Percentiles rank a stretch among this genome's conserved stretches.
Conservation (phyloP, 2,113 vertebrate genomes). For the Neotoma lepida region DNA sequence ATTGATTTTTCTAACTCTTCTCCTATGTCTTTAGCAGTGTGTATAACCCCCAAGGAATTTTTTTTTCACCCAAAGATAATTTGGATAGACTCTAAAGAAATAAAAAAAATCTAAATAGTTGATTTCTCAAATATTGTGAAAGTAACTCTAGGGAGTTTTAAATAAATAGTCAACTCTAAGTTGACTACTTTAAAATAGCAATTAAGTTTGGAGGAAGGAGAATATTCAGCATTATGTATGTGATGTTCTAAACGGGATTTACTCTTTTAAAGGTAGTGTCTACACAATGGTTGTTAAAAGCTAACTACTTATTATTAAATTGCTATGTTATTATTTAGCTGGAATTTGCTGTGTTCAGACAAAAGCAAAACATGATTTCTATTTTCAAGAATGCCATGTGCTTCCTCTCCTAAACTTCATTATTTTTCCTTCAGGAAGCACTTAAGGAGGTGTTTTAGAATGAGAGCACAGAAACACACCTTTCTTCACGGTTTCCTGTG, state of each 20-base stretch:
- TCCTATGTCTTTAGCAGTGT: background rate
- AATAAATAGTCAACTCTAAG: constrained; percentile 33
- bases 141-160: background rate
- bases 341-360: background rate
- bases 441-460: background rate
- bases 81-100: constrained; percentile 44
- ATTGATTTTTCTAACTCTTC: background rate
- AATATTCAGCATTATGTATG: background rate
- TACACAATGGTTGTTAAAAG: background rate
- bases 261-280: background rate
- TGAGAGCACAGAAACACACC: background rate
- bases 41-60: background rate
- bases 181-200: constrained; percentile 15
- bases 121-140: constrained; percentile 15
- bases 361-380: background rate
- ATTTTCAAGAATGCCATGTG: background rate
- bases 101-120: constrained; percentile 45
- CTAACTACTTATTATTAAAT: constrained; percentile 3
- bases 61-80: constrained; percentile 13
- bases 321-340: background rate
- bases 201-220: constrained; percentile 5
- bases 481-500: constrained; percentile 4
- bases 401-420: background rate
- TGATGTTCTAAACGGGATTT: background rate
- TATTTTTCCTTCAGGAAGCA: constrained; percentile 23